Base-by-base conservation (phyloP, 2,888 invertebrate species). In the Drosophila setosimentum region DNA sequence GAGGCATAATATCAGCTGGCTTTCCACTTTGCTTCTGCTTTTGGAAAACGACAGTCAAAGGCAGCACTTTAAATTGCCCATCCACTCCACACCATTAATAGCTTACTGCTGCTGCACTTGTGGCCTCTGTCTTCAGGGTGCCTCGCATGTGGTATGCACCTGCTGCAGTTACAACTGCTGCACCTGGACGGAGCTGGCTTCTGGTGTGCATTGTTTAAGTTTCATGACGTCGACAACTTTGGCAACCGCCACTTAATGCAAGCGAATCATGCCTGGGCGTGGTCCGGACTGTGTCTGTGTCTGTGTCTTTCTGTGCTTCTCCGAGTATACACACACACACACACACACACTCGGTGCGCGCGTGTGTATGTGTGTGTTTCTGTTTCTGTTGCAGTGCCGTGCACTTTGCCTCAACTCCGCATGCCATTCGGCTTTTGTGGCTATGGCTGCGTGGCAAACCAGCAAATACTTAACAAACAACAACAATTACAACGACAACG, bases 211-310 rank as follows among this genome's bases (percentile, higher is more conserved):
- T 83, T 83, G 83, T 83, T 86, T 79, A 79, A 86, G 83, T 86
- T 83, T 71, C 83, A 83, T 79, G 83, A 86, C 79, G 83, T 86
- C 83, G 83, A 82, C 81, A 87, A 85, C 82, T 85, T 86, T 80
- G 80, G 75, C 78, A 87, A 84, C 87, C 85, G 83, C 87, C 85
- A 86, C 87, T 86, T 86, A 84, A 83, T 80, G 84, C 83, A 84
- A 84, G 80, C 77, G 72, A 80, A 59, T 80, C 65, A 59, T 49
- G 49, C 48, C 53, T 66, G 48, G 63, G 59, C 62, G 63, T 63
- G 62, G 58, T 48, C 27, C 53, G 48, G 30, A 45, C 48, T 69
- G 55, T 63, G 33, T 59, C 40, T 33, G 21, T 64, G 30, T 59
- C 49, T 50, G 32, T 37, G 32, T 37, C 24, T 45, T 16, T 0